Base-by-base conservation (phyloP, 2,888 invertebrate genomes). In the Stegophylla sp. region DNA sequence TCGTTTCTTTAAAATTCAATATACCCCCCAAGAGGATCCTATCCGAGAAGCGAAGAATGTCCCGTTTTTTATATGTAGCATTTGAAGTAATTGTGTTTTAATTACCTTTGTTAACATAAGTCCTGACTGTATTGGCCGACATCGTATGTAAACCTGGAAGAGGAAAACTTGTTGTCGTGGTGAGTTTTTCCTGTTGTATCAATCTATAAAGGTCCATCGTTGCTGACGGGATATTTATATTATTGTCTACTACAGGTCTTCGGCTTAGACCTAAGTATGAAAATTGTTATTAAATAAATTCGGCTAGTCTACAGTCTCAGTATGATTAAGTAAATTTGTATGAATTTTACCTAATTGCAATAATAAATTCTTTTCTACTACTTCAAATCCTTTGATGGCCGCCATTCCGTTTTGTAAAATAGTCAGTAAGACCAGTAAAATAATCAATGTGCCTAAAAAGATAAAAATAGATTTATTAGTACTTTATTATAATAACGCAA, bases 91-190 rank as follows among this genome's bases (percentile, higher is more conserved):
- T n/a, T n/a, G n/a, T n/a, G n/a, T 34, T 43, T 56, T 43, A 23
- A 48, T 81, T 87, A 92, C 92, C 92, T 87, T 90, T 89, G 88
- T 94, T 94, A 85, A 91, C 90, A 88, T 92, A 95, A 87, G 93
- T 93, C 86, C 95, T 89, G 83, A 94, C 92, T 79, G 94, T 95
- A 87, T 95, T 95, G 84, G 95, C 94, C 84, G 91, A 91, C 85
- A 91, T 90, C 83, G 93, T 91, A 85, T 90, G 88, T 84, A 91
- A 88, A 84, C 92, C 92, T 82, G 90, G 90, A 85, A 90, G 91
- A 86, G 91, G 90, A 84, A 92, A 89, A 85, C 90, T 89, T 71
- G 90, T 89, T 82, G 91, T 91, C 3, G 34, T 34, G 0, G 34
- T 51, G 34, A 34, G 7, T 34, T 26, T 45, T 53, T 61, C 61